Evolutionary conservation across 2,113 vertebrate species (phyloP).

Genomic region (Taurulus bubalis): DNA sequence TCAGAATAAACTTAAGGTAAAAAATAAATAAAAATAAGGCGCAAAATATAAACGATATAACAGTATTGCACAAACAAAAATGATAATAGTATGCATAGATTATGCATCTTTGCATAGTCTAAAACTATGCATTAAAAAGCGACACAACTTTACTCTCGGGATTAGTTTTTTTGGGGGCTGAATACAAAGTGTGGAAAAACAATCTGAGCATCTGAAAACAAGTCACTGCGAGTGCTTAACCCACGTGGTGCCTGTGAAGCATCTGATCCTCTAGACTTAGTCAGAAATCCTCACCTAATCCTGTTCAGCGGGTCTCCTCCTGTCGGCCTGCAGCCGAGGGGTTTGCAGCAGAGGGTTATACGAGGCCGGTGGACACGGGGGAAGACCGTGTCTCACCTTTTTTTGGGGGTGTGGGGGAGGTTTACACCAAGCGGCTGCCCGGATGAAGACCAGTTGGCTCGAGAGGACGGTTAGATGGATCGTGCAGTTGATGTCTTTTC

Average conservation of each 20-base stretch:
- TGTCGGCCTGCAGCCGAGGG: neutral
- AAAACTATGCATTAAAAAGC: no score
- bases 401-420: neutral
- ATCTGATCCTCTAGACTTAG: conserved; percentile 74
- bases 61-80: no score
- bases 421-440: neutral
- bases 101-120: neutral
- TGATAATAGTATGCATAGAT: no score
- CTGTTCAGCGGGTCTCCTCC: conserved; percentile 31
- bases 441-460: conserved; percentile 74
- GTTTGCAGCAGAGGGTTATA: conserved; percentile 22
- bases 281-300: conserved; percentile 81
- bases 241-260: conserved; percentile 57
- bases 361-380: conserved; percentile 10
- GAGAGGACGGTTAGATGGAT: conserved; percentile 79
- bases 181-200: neutral
- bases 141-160: neutral
- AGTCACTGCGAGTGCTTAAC: conserved; percentile 10
- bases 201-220: conserved; percentile 13
- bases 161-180: neutral
- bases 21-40: no score
- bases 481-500: conserved; percentile 75
- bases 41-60: no score
- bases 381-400: neutral
- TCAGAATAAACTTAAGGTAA: no score